phyloP scores from a whole-genome alignment of 1,140 invertebrate genomes.

The Drosophila subpulchrella region DNA sequence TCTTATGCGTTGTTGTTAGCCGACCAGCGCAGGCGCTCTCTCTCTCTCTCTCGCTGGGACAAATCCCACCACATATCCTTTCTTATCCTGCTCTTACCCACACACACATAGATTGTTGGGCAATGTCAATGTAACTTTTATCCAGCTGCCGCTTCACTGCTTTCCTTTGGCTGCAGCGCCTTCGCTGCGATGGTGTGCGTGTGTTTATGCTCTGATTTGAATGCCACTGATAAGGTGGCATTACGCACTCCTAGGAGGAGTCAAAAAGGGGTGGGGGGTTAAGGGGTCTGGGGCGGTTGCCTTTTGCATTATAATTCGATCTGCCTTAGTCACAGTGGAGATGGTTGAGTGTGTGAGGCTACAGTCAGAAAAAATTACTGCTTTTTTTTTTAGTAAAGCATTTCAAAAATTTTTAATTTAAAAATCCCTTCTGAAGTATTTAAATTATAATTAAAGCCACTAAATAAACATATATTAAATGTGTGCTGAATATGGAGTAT shows the following conservation, averaged over 20 bases:
- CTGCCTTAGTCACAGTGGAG: constrained; percentile 54
- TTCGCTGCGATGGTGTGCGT: constrained; percentile 13
- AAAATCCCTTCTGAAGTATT: no score
- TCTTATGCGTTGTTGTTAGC: constrained; percentile 41
- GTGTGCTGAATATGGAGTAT: no score
- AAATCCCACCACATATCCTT: background rate
- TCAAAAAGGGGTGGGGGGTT: background rate
- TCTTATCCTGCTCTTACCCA: constrained; percentile 4
- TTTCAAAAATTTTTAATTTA: no score
- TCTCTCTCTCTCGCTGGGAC: constrained; percentile 25
- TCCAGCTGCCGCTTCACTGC: constrained; percentile 78
- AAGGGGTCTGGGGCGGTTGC: background rate
- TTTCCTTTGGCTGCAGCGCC: constrained; percentile 67
- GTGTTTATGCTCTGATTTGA: constrained; percentile 77
- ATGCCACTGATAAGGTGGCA: constrained; percentile 81
- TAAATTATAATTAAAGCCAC: no score
- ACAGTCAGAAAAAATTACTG: background rate
- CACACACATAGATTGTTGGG: constrained; percentile 30
- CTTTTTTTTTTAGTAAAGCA: no score
- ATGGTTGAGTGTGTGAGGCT: constrained; percentile 11
- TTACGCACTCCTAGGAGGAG: constrained; percentile 24
- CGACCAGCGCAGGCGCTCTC: constrained; percentile 56
- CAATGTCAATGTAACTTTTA: constrained; percentile 83
- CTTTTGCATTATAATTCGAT: constrained; percentile 75
- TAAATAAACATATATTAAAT: no score